Evolutionary conservation across 1,140 invertebrate species (phyloP).

Genomic region (Lepidurus arcticus): DNA sequence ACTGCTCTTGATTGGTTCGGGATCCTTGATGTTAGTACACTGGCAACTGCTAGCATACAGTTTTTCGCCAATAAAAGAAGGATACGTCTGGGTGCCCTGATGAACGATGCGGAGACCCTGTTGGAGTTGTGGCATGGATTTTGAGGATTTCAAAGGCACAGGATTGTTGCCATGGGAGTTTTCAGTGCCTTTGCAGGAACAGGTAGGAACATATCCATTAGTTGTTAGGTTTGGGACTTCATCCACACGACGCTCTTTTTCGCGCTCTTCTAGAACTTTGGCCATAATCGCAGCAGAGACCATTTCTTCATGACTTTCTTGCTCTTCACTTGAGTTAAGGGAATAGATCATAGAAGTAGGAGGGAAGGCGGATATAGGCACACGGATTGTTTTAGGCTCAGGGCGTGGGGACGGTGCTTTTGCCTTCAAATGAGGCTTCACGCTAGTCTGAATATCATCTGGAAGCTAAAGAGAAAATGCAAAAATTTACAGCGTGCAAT

Average conservation of each 20-base stretch:
- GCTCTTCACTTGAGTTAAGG: constrained; percentile 49
- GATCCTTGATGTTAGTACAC: neutral
- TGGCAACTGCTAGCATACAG: neutral
- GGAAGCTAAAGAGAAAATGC: constrained; percentile 63
- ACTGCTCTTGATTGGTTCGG: neutral
- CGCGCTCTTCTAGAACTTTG: constrained; percentile 80
- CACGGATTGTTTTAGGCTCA: constrained; percentile 64
- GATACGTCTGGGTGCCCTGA: constrained; percentile 30
- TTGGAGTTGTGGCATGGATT: constrained; percentile 23
- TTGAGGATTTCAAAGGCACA: constrained; percentile 13
- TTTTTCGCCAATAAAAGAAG: constrained; percentile 28
- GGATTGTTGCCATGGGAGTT: constrained; percentile 17
- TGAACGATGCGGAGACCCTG: constrained; percentile 21
- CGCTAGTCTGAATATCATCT: constrained; percentile 80
- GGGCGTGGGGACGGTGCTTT: constrained; percentile 47
- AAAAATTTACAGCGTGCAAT: constrained; percentile 16
- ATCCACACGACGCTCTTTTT: constrained; percentile 56
- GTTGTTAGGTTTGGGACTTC: neutral
- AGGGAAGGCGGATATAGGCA: constrained; percentile 76
- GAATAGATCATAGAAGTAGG: constrained; percentile 85
- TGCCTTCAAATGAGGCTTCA: constrained; percentile 49
- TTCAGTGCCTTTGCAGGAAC: neutral
- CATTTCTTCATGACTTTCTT: constrained; percentile 53
- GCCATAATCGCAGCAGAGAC: constrained; percentile 89
- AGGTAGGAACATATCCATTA: neutral